Evolutionary conservation across 30 jellyfish, hydroid and myxozoan species (phyloP).

Genomic region (Hydractinia echinata): DNA sequence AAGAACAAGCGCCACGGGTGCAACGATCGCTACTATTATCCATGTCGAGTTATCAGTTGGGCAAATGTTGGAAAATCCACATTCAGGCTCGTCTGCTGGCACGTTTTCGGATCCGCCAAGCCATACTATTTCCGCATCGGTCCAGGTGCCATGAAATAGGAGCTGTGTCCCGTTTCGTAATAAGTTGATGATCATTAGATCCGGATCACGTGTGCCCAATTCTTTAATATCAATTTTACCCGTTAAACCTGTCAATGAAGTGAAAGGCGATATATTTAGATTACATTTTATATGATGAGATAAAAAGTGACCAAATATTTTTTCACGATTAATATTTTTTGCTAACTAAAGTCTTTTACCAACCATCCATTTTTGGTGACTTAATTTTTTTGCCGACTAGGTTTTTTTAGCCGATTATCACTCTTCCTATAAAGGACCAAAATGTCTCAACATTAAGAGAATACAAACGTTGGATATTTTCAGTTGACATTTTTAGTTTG

Average conservation of each 20-base stretch:
- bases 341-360: too few species aligned
- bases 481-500: too few species aligned
- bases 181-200: not conserved
- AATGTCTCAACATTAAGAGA: too few species aligned
- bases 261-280: not conserved
- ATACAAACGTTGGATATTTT: too few species aligned
- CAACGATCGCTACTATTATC: constrained; percentile 4
- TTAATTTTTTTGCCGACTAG: too few species aligned
- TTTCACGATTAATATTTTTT: not conserved
- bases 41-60: not conserved
- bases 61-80: constrained; percentile 33
- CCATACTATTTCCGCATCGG: constrained; percentile 8
- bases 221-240: constrained; percentile 5
- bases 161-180: not conserved
- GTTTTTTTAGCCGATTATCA: too few species aligned
- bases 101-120: constrained; percentile 5
- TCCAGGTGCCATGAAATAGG: constrained; percentile 7
- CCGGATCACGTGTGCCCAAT: constrained; percentile 21
- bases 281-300: not conserved
- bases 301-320: not conserved
- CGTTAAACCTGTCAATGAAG: constrained; percentile 6
- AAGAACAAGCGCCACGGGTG: not conserved
- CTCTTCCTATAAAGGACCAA: too few species aligned
- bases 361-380: too few species aligned
- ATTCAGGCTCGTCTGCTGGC: constrained; percentile 30